These are phyloP conservation scores for Muraenolepis orangiensis DNA, from an alignment of 2,797 vertebrate genomes.

Conservation along the genomic window DNA sequence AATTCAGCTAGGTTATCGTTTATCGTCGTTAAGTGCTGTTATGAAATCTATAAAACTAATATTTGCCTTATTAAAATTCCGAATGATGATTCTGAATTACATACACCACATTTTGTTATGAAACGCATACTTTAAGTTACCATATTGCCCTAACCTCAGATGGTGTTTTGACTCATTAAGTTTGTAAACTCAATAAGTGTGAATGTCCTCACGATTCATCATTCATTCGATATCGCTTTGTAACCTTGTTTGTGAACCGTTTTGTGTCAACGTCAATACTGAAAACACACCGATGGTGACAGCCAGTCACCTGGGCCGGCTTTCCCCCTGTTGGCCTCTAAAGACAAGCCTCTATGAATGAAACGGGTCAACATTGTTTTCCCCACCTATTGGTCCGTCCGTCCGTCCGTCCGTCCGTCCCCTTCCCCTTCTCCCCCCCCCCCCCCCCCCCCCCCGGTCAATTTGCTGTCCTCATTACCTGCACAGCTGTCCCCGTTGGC, in stretches of 20 bases:
- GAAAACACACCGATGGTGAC: not conserved
- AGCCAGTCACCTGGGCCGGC: not conserved
- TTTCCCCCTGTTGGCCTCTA: not conserved
- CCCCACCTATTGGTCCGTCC: slow-evolving; percentile 22
- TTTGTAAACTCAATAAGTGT: no score
- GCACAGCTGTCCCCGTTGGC: slow-evolving; percentile 43
- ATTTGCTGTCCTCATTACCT: slow-evolving; percentile 42
- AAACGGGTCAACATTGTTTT: not conserved
- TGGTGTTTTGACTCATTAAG: no score
- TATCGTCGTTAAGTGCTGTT: no score
- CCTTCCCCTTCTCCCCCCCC: no score
- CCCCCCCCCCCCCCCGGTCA: slow-evolving; percentile 8
- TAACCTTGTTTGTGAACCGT: not conserved
- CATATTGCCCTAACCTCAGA: no score
- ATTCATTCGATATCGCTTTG: not conserved
- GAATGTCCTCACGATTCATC: not conserved
- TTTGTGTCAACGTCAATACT: not conserved
- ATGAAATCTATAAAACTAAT: not conserved
- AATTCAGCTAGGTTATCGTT: not conserved
- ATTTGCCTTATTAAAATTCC: not conserved
- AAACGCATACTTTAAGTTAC: no score
- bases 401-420: no score
- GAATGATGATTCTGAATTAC: not conserved
- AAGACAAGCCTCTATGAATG: not conserved
- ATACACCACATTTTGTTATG: no score